These are phyloP conservation scores for Oncorhynchus nerka DNA, from an alignment of 2,113 vertebrate species.

Conservation along the genomic window DNA sequence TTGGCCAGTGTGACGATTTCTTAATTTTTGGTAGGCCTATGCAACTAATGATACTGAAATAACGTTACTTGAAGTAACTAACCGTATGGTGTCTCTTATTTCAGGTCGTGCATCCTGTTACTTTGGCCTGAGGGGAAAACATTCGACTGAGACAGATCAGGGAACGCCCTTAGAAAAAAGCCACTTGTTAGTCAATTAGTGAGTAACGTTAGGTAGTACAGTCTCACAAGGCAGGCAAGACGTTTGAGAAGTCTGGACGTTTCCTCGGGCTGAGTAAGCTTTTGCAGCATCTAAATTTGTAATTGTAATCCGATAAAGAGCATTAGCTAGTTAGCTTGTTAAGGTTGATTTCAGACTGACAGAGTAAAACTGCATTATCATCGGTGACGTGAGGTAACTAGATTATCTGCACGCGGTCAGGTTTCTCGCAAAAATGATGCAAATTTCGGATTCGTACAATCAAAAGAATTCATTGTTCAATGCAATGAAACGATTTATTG, in stretches of 20 bases:
- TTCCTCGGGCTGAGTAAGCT: not conserved
- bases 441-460: conserved; percentile 84
- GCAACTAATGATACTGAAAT: no score
- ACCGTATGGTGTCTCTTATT: conserved; percentile 28
- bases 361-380: not conserved
- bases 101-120: conserved; percentile 38
- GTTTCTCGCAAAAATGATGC: conserved; percentile 77
- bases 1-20: no score
- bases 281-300: not conserved
- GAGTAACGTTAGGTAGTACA: no score
- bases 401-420: not conserved
- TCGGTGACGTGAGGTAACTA: not conserved
- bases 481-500: conserved; percentile 91
- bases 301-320: conserved; percentile 48
- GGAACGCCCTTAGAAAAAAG: not conserved
- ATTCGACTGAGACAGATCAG: conserved; percentile 9
- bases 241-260: no score
- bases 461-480: conserved; percentile 92
- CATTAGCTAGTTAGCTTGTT: conserved; percentile 28
- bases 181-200: no score
- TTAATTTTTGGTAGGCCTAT: no score
- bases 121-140: not conserved
- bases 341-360: conserved; percentile 29
- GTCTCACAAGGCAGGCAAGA: not conserved
- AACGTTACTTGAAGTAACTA: no score